Evolutionary conservation across 1,140 invertebrate genomes (phyloP), one percentile per base, ranked within the genome.

Genomic region (Diorhabda carinulata): DNA sequence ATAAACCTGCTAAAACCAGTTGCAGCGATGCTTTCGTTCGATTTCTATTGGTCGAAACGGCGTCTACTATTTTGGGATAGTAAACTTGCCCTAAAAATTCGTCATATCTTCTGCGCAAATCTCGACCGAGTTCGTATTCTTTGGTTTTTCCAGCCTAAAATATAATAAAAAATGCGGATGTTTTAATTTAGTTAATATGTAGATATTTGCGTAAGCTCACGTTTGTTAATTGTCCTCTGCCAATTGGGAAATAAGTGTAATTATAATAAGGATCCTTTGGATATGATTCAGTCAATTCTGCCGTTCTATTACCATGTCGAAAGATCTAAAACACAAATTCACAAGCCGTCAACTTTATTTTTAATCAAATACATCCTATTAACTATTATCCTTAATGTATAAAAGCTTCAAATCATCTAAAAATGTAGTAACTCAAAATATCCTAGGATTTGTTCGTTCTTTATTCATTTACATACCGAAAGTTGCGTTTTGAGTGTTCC

Each of bases 71-170:
- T 74, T 90, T 91, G n/a, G 80, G 79, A 47, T 67, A 63, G 62
- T 71, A 76, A 44, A 69, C 63, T 41, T 57, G 41, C 4, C 85
- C 86, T 57, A 91, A 76, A 77, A 89, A 89, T 63, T 81, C 72
- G 47, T 83, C 79, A 76, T 91, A 92, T 68, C 87, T 82, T 69
- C 84, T 75, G 70, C 89, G 81, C 56, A 92, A 74, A 76, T 83
- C 89, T 69, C 83, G 74, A 25, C 90, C 90, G 73, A 86, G 83
- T 74, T 86, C 81, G 76, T 86, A 91, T 64, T 88, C 86, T 71
- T 86, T 69, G 25, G 25, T n/a, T 64, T 74, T 74, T 52, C 74
- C 74, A 61, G 66, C 70, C 74, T 76, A 44, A 66, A 52, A 52
- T 2, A 52, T 52, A 52, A 0, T 62, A 61, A 57, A 43, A 41